Evolutionary conservation across 2,797 vertebrate species (phyloP).

Genomic region (Gymnothorax reevesii): DNA sequence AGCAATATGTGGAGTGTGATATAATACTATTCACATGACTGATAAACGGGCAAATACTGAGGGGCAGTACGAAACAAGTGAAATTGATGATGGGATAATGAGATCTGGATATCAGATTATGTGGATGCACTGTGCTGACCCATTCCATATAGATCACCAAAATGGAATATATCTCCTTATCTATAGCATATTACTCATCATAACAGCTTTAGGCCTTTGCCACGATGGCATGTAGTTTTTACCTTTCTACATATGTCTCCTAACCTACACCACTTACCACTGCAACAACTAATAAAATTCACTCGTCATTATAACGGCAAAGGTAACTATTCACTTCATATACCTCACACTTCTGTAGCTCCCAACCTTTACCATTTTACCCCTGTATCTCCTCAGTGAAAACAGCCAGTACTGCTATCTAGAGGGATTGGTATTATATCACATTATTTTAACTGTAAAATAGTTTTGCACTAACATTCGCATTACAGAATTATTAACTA

Average conservation of each 20-base stretch:
- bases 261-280: not conserved
- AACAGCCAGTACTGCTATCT: not conserved
- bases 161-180: not conserved
- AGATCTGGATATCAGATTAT: no score
- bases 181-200: not conserved
- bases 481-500: not conserved
- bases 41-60: no score
- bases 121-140: no score
- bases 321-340: not conserved
- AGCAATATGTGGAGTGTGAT: no score
- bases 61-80: no score
- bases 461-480: not conserved
- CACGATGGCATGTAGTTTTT: not conserved
- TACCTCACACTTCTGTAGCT: not conserved
- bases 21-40: no score
- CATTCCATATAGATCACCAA: not conserved
- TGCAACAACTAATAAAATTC: not conserved
- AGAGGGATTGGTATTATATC: not conserved
- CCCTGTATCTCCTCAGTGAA: not conserved
- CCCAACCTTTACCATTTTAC: not conserved
- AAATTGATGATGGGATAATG: no score
- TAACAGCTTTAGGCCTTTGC: not conserved
- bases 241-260: not conserved
- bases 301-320: not conserved
- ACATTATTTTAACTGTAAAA: not conserved